These are phyloP conservation scores for Notiomystis cincta DNA, from an alignment of 2,113 vertebrate species.

Conservation along the genomic window DNA sequence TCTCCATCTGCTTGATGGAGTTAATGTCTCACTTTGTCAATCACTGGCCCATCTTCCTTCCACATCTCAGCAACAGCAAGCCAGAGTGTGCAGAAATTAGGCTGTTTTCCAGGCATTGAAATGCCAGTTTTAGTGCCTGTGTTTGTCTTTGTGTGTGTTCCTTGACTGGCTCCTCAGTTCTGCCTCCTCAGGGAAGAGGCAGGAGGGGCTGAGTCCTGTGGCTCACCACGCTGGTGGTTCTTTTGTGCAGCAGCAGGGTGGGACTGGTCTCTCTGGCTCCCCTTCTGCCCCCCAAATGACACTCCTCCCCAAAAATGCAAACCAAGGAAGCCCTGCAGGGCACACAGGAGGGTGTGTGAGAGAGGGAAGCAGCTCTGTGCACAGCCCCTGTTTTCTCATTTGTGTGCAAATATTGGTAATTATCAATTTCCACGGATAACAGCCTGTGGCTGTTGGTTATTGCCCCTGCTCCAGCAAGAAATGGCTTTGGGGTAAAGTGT, in stretches of 20 bases:
- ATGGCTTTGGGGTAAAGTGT: neutral
- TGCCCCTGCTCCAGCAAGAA: neutral
- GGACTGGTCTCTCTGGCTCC: neutral
- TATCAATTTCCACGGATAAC: fast-evolving
- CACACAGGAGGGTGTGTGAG: neutral
- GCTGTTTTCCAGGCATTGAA: conserved; percentile 23
- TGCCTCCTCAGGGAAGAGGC: neutral
- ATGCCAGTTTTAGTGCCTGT: neutral
- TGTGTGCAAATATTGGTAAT: neutral
- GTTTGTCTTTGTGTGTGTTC: neutral
- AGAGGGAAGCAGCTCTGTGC: neutral
- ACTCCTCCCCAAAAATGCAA: neutral
- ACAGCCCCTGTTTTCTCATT: neutral
- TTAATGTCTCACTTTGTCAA: conserved; percentile 29
- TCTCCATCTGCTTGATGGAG: conserved; percentile 45
- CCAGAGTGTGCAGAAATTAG: neutral
- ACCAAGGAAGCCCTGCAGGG: too few species aligned
- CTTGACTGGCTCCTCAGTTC: neutral
- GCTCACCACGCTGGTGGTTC: fast-evolving
- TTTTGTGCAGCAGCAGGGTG: neutral
- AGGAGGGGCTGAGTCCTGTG: neutral
- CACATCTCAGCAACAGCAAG: neutral
- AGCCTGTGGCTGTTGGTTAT: neutral
- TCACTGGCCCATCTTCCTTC: neutral
- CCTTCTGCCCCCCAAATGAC: neutral